Base-by-base conservation (phyloP, 92 coral and sea anemone genomes). In the Palythoa grandis region DNA sequence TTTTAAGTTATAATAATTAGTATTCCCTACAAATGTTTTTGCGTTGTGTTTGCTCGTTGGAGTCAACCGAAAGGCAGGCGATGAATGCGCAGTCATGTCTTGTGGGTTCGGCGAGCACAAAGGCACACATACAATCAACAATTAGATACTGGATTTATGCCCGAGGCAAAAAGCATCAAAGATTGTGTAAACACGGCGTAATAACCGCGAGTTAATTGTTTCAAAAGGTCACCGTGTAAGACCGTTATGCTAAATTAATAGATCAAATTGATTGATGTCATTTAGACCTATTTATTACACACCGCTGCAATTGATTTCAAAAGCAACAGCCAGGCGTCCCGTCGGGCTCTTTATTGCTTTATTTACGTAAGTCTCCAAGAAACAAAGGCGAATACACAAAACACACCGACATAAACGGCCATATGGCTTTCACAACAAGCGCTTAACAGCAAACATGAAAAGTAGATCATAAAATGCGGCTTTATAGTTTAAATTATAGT, bases 261-360 rank as follows among this genome's bases (percentile, higher is more conserved):
- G 94, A 87, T 91, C 90, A 84, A 89, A 89, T 87, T 94, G 98
- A 96, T 94, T 96, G 92, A 92, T 87, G 92, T 79, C 96, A 96
- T 96, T 96, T 96, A 94, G 84, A 92, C 94, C 98, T 93, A 94
- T 94, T 94, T 94, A 94, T 92, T 92, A 90, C 95, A 70, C 85
- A 61, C 90, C 88, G 91, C 88, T 53, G 83, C 95, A 90, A 94
- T 92, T 83, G 91, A 84, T 53, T 88, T 83, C 74, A 83, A 86
- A 88, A 74, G 90, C 82, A 82, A 83, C 87, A 90, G 88, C 90
- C 87, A 85, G 43, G 52, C 67, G 48, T 83, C 77, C 95, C 72
- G 93, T 84, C 93, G 95, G 95, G 92, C 85, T 74, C 91, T 87
- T 76, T 90, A 91, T 88, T 93, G 91, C 87, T 86, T 91, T 87